phyloP scores from a whole-genome alignment of 2,113 vertebrate species.

The Crotalus helleri region DNA sequence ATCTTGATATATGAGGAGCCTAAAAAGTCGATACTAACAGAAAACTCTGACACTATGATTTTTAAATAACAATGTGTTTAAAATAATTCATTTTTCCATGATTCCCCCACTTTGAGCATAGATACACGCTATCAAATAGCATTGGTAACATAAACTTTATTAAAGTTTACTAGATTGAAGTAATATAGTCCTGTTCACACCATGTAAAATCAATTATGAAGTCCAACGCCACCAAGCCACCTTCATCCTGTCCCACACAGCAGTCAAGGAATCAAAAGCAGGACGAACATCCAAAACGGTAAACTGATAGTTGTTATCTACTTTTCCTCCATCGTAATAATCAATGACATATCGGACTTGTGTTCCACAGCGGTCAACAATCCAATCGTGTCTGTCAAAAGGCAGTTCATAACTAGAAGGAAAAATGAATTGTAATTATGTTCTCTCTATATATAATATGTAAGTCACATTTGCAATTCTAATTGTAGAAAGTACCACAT shows the following conservation, averaged over 20 bases:
- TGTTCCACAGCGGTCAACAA: conserved; percentile 89
- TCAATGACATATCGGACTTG: conserved; percentile 94
- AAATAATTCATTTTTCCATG: background rate
- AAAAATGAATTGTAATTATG: accelerated
- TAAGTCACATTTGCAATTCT: background rate
- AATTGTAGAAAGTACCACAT: background rate
- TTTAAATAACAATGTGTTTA: conserved; percentile 7
- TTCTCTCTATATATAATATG: background rate
- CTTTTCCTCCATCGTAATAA: conserved; percentile 88
- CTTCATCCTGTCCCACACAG: conserved; percentile 93
- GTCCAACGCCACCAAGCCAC: conserved; percentile 97
- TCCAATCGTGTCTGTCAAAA: conserved; percentile 94
- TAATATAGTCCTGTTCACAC: background rate
- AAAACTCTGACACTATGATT: conserved; percentile 28
- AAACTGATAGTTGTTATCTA: conserved; percentile 86
- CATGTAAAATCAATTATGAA: conserved; percentile 66
- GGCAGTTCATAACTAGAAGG: conserved; percentile 86
- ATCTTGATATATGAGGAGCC: background rate
- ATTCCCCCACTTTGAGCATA: background rate
- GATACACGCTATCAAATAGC: conserved; percentile 7
- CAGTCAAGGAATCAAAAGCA: conserved; percentile 83
- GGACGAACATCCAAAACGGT: conserved; percentile 92
- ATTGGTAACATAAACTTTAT: background rate
- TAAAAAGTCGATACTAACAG: background rate
- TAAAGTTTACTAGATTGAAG: conserved; percentile 23